Evolutionary conservation across 2,797 vertebrate genomes (phyloP).

Genomic region (Chromobotia macracanthus): DNA sequence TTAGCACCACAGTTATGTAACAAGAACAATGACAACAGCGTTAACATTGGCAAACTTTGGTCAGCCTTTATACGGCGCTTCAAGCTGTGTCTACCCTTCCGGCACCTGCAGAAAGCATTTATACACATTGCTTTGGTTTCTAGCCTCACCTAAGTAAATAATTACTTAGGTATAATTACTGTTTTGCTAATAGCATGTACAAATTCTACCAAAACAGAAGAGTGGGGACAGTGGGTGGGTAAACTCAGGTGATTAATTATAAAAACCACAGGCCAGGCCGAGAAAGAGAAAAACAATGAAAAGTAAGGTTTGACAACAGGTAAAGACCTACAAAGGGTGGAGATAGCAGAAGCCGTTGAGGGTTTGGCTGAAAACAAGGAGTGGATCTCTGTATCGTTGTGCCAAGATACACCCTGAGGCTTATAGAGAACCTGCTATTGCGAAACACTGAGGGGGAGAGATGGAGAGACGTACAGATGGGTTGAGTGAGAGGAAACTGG

Average conservation of each 20-base stretch:
- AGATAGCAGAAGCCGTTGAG: slow-evolving; percentile 14
- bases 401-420: slow-evolving; percentile 31
- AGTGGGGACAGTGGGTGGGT: slow-evolving; percentile 9
- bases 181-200: slow-evolving; percentile 46
- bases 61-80: slow-evolving; percentile 17
- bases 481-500: background rate
- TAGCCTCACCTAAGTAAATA: slow-evolving; percentile 31
- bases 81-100: slow-evolving; percentile 31
- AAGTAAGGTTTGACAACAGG: slow-evolving; percentile 41
- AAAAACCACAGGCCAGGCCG: slow-evolving; percentile 15
- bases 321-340: slow-evolving; percentile 32
- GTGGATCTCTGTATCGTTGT: slow-evolving; percentile 27
- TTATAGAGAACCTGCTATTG: slow-evolving; percentile 25
- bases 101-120: background rate
- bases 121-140: slow-evolving; percentile 13
- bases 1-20: slow-evolving; percentile 65
- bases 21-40: slow-evolving; percentile 54
- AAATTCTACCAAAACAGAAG: slow-evolving; percentile 28
- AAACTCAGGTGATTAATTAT: slow-evolving; percentile 16
- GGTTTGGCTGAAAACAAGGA: slow-evolving; percentile 35
- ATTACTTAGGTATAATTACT: slow-evolving; percentile 45
- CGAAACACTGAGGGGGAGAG: slow-evolving; percentile 42
- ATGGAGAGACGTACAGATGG: slow-evolving; percentile 21
- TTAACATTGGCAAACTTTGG: slow-evolving; percentile 40
- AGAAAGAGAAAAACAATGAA: slow-evolving; percentile 36